Evolutionary conservation across 2,888 invertebrate genomes (phyloP).

Genomic region (Formica aserva): DNA sequence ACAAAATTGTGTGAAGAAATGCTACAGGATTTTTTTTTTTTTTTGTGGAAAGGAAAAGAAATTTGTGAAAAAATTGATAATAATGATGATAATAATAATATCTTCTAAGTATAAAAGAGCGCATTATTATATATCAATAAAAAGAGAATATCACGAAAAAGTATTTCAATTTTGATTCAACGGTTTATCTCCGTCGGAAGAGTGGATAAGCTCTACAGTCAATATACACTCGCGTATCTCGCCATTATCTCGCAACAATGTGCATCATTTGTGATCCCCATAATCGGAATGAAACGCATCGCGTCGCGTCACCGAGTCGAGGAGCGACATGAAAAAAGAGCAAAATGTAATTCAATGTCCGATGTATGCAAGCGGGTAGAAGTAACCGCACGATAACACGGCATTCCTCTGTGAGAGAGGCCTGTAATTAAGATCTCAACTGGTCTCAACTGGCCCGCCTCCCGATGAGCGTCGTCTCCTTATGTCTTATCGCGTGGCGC

Average conservation of each 20-base stretch:
- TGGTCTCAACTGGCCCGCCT: constrained; percentile 78
- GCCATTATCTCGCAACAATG: constrained; percentile 23
- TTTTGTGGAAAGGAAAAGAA: neutral
- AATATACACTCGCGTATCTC: neutral
- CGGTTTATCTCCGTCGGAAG: neutral
- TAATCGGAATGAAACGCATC: constrained; percentile 23
- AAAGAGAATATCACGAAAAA: neutral
- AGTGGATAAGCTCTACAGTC: neutral
- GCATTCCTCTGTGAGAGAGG: constrained; percentile 72
- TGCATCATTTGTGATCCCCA: constrained; percentile 5
- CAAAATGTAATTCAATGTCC: constrained; percentile 71
- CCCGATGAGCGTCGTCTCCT: constrained; percentile 47
- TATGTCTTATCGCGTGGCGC: constrained; percentile 71
- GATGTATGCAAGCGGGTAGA: constrained; percentile 61
- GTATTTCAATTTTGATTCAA: neutral
- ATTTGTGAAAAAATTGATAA: neutral
- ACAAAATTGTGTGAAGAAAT: neutral
- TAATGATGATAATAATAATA: neutral
- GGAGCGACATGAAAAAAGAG: constrained; percentile 36
- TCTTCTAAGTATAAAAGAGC: neutral
- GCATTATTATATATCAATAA: neutral
- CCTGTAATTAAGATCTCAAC: constrained; percentile 83
- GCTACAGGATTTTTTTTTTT: neutral
- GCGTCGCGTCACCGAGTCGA: neutral
- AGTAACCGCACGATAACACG: constrained; percentile 72